Conservation (phyloP, 2,797 vertebrate genomes). For the Labroides dimidiatus region DNA sequence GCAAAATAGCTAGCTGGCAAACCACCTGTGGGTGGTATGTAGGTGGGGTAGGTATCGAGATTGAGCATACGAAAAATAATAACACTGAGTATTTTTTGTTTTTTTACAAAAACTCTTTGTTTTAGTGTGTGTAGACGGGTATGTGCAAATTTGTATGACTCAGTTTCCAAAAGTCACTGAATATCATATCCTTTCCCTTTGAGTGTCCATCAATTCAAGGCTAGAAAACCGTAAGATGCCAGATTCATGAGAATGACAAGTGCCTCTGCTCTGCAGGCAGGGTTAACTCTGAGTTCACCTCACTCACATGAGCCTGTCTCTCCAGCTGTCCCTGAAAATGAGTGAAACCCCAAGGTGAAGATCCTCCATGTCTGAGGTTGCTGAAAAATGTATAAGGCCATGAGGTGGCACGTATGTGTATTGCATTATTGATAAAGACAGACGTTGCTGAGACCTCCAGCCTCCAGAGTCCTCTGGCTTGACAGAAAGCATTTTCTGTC, state of each 20-base stretch:
- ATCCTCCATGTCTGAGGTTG: conserved; percentile 67
- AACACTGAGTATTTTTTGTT: conserved; percentile 3
- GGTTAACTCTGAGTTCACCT: conserved; percentile 58
- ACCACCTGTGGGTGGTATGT: background rate
- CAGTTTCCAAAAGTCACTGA: conserved; percentile 9
- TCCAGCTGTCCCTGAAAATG: conserved; percentile 54
- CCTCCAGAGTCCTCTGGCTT: conserved; percentile 38
- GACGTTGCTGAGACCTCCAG: conserved; percentile 46
- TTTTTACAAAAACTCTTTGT: background rate
- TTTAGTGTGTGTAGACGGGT: background rate
- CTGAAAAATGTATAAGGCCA: conserved; percentile 82
- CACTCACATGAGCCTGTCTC: conserved; percentile 27
- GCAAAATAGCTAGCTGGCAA: background rate
- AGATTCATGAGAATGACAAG: conserved; percentile 47
- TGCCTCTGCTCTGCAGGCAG: conserved; percentile 23
- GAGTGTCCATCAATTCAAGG: conserved; percentile 31
- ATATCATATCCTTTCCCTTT: conserved; percentile 2
- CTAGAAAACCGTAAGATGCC: conserved; percentile 26
- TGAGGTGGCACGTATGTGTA: conserved; percentile 66
- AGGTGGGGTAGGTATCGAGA: background rate
- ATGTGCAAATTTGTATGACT: conserved; percentile 4
- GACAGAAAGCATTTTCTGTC: conserved; percentile 47
- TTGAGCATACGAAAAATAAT: background rate
- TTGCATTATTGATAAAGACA: conserved; percentile 79
- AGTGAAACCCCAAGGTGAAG: conserved; percentile 59